Evolutionary conservation across 2,888 invertebrate genomes (phyloP).

Genomic region (Aphodius sticticus): DNA sequence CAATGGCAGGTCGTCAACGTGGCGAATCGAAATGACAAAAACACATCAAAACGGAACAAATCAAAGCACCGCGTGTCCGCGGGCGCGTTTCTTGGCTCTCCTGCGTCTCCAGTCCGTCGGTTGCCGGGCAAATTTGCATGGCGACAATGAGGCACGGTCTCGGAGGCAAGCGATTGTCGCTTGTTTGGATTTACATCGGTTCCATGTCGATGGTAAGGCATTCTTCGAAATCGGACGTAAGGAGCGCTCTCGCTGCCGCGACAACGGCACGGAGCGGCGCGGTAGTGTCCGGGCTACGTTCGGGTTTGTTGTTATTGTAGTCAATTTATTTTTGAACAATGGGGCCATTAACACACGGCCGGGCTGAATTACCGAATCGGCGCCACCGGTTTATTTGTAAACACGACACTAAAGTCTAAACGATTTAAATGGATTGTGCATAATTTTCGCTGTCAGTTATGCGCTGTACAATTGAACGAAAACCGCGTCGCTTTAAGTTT

Average conservation of each 20-base stretch:
- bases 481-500: too few relatives aligned
- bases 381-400: slow-evolving; percentile 37
- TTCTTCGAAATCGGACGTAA: background rate
- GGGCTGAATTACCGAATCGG: slow-evolving; percentile 36
- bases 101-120: background rate
- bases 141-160: background rate
- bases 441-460: background rate
- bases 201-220: background rate
- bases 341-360: slow-evolving; percentile 31
- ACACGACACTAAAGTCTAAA: slow-evolving; percentile 27
- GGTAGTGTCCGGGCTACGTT: background rate
- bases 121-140: background rate
- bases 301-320: slow-evolving; percentile 27
- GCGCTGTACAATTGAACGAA: background rate
- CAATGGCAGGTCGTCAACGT: background rate
- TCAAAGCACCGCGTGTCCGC: background rate
- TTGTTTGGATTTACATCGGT: background rate
- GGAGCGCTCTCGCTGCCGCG: background rate
- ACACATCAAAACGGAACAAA: slow-evolving; percentile 4
- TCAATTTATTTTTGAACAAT: slow-evolving; percentile 39
- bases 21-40: background rate
- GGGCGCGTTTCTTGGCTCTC: background rate
- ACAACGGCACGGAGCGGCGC: background rate
- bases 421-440: slow-evolving; percentile 4
- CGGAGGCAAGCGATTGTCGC: background rate